Conservation (phyloP, 2,113 vertebrate species). For the Campylorhamphus procurvoides region DNA sequence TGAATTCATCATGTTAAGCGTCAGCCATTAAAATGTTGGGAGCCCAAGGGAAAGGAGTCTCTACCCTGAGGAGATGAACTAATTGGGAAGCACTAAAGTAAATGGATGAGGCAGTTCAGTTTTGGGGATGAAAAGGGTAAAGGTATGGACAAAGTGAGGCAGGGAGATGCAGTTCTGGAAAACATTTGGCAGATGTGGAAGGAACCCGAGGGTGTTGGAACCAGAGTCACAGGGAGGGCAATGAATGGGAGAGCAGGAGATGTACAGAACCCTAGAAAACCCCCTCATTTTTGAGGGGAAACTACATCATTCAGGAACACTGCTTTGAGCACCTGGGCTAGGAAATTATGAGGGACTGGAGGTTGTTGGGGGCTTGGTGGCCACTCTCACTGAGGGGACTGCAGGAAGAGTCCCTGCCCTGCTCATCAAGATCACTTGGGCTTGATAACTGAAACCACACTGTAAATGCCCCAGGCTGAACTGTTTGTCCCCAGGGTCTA, state of each 20-base stretch:
- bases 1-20: background rate
- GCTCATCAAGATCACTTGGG: background rate
- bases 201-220: background rate
- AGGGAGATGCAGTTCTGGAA: background rate
- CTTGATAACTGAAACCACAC: background rate
- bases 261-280: background rate
- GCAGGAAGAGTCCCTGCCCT: background rate
- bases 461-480: background rate
- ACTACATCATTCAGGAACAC: background rate
- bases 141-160: background rate
- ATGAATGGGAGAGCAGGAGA: background rate
- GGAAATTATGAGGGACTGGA: background rate
- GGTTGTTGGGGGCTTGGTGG: background rate
- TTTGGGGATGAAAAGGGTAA: background rate
- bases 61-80: conserved; percentile 1
- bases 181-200: background rate
- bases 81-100: background rate
- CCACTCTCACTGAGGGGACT: background rate
- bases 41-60: background rate
- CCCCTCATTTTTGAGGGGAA: background rate
- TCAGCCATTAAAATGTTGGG: background rate
- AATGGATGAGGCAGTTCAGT: conserved; percentile 4
- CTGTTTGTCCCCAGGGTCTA: background rate
- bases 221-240: background rate
- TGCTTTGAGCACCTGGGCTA: background rate